phyloP scores from a whole-genome alignment of 2,113 vertebrate genomes.

The Hyla sarda region DNA sequence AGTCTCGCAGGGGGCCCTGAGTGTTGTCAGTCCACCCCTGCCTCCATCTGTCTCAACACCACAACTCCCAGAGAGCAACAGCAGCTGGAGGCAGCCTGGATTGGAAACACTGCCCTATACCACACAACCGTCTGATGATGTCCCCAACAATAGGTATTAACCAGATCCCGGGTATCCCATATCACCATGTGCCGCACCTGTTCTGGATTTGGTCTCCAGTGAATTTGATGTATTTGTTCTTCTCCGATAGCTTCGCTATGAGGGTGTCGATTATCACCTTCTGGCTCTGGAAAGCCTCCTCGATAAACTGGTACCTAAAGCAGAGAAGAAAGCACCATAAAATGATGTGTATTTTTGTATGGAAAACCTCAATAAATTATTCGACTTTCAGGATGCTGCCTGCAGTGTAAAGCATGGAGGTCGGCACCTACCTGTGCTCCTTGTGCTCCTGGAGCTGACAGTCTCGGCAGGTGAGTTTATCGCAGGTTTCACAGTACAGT shows the following conservation, averaged over 20 bases:
- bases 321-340: not conserved
- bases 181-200: slow-evolving; percentile 81
- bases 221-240: slow-evolving; percentile 91
- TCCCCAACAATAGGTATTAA: too few relatives aligned
- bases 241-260: slow-evolving; percentile 94
- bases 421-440: slow-evolving; percentile 97
- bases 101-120: too few relatives aligned
- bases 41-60: too few relatives aligned
- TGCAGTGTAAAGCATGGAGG: too few relatives aligned
- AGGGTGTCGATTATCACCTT: slow-evolving; percentile 93
- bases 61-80: too few relatives aligned
- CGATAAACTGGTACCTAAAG: slow-evolving; percentile 95
- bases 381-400: not conserved
- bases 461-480: slow-evolving; percentile 93
- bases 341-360: too few relatives aligned
- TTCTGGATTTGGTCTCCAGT: slow-evolving; percentile 89
- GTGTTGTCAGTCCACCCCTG: too few relatives aligned
- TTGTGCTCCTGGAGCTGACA: slow-evolving; percentile 97
- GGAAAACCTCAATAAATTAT: not conserved
- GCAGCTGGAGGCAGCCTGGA: too few relatives aligned
- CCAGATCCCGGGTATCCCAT: too few relatives aligned
- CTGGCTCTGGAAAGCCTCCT: slow-evolving; percentile 97
- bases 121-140: too few relatives aligned
- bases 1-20: too few relatives aligned
- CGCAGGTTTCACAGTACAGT: slow-evolving; percentile 97